A percentile compares a stretch with the other conserved stretches of the same genome.
Evolutionary conservation across 1,140 invertebrate genomes (phyloP).

Genomic region (Cherax destructor): DNA sequence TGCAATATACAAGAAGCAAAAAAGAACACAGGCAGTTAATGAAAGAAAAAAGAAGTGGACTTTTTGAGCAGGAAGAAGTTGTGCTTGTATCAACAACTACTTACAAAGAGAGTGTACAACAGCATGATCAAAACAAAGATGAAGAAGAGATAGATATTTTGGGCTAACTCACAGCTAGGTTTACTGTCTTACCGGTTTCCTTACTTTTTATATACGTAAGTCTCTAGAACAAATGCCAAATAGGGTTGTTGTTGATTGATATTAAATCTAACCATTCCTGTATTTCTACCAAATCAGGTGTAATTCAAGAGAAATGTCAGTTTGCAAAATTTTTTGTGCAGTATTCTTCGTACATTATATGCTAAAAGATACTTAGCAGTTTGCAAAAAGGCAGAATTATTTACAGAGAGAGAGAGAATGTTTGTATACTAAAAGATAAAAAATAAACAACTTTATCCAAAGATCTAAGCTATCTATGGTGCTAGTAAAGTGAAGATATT

Average conservation of each 20-base stretch:
- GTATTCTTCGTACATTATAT: neutral
- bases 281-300: neutral
- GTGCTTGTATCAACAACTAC: neutral
- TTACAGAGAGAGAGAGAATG: too few species aligned
- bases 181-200: neutral
- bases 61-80: neutral
- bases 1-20: neutral
- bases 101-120: neutral
- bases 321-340: neutral
- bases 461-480: neutral
- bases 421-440: too few species aligned
- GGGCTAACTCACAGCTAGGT: neutral
- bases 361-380: neutral
- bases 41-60: constrained; percentile 16
- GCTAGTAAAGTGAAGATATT: neutral
- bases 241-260: neutral
- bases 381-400: too few species aligned
- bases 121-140: neutral
- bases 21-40: neutral
- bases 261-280: neutral
- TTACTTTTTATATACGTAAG: neutral
- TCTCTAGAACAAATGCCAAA: neutral
- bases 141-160: neutral
- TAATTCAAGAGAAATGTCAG: neutral
- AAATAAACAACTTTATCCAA: neutral